A percentile compares a stretch with the other conserved stretches of the same genome.
Conservation (phyloP, 2,797 vertebrate species). For the Fistularia commersonii region DNA sequence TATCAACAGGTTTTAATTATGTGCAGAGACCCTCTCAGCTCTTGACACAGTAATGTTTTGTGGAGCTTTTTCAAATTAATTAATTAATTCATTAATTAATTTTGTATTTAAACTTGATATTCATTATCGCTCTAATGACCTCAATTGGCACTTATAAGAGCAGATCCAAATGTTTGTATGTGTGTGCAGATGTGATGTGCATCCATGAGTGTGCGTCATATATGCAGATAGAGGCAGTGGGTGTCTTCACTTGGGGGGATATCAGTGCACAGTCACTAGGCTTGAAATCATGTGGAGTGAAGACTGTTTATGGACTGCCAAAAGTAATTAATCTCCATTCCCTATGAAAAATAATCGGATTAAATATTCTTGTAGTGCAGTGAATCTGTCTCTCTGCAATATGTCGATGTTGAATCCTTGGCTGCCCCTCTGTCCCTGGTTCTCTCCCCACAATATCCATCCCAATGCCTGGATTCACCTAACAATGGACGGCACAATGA, state of each 20-base stretch:
- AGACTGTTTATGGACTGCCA: conserved; percentile 76
- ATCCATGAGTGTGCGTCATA: conserved; percentile 11
- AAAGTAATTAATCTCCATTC: conserved; percentile 73
- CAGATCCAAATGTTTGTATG: conserved; percentile 5
- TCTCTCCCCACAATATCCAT: conserved; percentile 22
- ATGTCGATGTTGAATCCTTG: conserved; percentile 6
- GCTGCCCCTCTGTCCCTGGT: conserved; percentile 15
- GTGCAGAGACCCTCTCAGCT: too few relatives aligned
- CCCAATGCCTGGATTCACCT: conserved; percentile 6
- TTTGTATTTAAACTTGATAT: too few relatives aligned
- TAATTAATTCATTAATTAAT: too few relatives aligned
- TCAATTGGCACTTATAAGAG: too few relatives aligned
- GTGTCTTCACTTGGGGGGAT: conserved; percentile 34
- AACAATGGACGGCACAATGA: conserved; percentile 28
- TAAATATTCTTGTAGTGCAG: conserved; percentile 60
- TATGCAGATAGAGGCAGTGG: conserved; percentile 16
- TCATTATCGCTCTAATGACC: too few relatives aligned
- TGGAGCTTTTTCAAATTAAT: too few relatives aligned
- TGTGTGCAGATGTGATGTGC: conserved; percentile 9
- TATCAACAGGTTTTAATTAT: too few relatives aligned
- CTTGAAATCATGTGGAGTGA: conserved; percentile 60
- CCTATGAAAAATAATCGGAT: conserved; percentile 72
- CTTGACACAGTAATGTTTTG: too few relatives aligned
- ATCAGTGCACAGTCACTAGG: conserved; percentile 44
- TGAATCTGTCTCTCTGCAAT: conserved; percentile 55